Evolutionary conservation across 2,888 invertebrate species (phyloP), one percentile per base, ranked within the genome.

Genomic region (Petrophora chlorosata): DNA sequence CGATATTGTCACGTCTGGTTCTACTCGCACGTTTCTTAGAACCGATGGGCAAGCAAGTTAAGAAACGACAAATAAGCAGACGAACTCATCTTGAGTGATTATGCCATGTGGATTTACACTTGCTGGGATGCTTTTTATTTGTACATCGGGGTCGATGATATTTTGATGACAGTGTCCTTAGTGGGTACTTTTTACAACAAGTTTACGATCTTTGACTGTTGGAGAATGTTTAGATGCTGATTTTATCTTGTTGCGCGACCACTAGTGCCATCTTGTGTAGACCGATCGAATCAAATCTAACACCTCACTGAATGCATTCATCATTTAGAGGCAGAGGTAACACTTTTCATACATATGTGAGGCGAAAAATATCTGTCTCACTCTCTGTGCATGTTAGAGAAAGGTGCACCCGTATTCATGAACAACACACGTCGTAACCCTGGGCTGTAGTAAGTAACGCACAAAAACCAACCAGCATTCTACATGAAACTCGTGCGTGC

Each of bases 11-110:
- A 43, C 49, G 49, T 50, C 49, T 50, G 39, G 49, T 12, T 30
- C 23, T 40, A 39, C 23, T 39, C 39, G 4, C 5, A 9, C n/a
- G n/a, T n/a, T 28, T 22, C 25, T 16, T 28, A 40, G 34, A 34
- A 35, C 14, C 3, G 17, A 35, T 25, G 13, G 13, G 16, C 12
- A 15, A 34, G 25, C 45, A 40, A 34, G 33, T 17, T 9, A 12
- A 54, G 41, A 45, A 53, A 33, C 15, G 46, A 22, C 13, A 5
- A 48, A 10, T 23, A 23, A 39, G 48, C 53, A 42, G 14, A 34
- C 22, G 10, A 13, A 32, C 36, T 59, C 42, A 53, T 54, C 56
- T 53, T 48, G 28, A 23, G 53, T 19, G 30, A 46, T 43, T 42
- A 43, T 43, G 45, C 33, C 28, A 34, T 36, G 22, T 14, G 35